Conservation (phyloP, 2,797 vertebrate genomes). For the Zalophus californianus region DNA sequence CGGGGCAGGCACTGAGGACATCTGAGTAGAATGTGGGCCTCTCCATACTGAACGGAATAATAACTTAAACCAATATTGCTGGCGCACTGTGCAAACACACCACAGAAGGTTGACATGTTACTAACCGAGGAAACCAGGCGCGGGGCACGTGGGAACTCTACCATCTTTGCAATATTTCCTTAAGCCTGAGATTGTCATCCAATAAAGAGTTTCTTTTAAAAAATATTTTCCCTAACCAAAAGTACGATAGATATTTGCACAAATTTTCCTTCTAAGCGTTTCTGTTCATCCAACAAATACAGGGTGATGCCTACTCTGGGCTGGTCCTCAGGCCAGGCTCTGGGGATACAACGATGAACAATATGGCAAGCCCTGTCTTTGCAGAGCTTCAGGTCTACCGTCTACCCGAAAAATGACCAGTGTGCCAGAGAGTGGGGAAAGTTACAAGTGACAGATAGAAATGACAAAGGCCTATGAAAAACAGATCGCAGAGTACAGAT, state of each 20-base stretch:
- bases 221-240: background rate
- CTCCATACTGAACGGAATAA: fast-evolving
- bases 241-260: background rate
- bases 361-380: fast-evolving
- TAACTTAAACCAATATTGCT: fast-evolving
- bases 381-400: background rate
- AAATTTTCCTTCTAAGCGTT: background rate
- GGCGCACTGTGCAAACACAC: fast-evolving
- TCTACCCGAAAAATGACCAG: background rate
- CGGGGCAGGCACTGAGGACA: background rate
- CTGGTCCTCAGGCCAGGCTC: background rate
- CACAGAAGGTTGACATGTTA: fast-evolving
- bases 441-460: background rate
- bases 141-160: fast-evolving
- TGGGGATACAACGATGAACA: fast-evolving
- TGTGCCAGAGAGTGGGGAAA: fast-evolving
- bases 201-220: background rate
- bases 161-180: background rate
- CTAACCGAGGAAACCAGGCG: background rate
- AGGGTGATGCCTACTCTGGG: fast-evolving
- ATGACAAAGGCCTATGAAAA: background rate
- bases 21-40: background rate
- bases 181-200: background rate
- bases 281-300: background rate
- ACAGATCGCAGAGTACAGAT: background rate